These are phyloP conservation scores for Eonycteris spelaea DNA, from an alignment of 2,113 vertebrate genomes.

Conservation along the genomic window DNA sequence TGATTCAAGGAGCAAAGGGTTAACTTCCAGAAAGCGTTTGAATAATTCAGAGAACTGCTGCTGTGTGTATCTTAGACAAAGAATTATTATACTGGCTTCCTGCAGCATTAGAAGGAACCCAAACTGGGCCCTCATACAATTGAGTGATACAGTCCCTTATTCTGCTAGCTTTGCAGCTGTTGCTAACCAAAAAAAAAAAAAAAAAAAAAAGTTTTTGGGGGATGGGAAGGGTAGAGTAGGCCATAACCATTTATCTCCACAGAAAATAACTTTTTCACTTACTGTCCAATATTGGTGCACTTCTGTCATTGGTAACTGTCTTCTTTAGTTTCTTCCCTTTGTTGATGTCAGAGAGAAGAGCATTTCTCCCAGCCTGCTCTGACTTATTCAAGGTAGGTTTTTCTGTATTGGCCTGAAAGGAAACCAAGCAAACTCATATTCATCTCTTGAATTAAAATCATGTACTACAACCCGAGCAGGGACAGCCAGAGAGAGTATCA, in stretches of 20 bases:
- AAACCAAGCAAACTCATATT: constrained; percentile 31
- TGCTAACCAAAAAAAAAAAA: not conserved
- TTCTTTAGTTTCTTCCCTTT: constrained; percentile 95
- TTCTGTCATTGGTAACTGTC: constrained; percentile 96
- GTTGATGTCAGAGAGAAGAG: constrained; percentile 91
- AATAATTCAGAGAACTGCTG: constrained; percentile 67
- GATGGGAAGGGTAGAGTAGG: constrained; percentile 18
- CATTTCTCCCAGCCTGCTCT: constrained; percentile 89
- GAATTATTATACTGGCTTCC: constrained; percentile 74
- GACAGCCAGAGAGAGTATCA: not conserved
- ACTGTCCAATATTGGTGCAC: constrained; percentile 92
- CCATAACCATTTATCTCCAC: not conserved
- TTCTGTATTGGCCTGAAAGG: constrained; percentile 92
- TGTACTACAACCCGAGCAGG: not conserved
- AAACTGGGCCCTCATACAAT: constrained; percentile 42
- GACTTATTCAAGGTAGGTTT: constrained; percentile 88
- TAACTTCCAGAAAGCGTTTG: constrained; percentile 64
- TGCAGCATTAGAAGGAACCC: constrained; percentile 48
- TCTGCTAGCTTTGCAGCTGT: constrained; percentile 71
- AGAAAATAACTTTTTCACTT: constrained; percentile 77
- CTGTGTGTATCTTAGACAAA: constrained; percentile 75
- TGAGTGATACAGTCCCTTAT: constrained; percentile 60
- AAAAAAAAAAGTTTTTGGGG: not conserved
- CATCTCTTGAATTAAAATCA: not conserved
- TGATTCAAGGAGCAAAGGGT: constrained; percentile 43